Base-by-base conservation (phyloP, 64 coral and sea anemone genomes). In the Montipora efflorescens region DNA sequence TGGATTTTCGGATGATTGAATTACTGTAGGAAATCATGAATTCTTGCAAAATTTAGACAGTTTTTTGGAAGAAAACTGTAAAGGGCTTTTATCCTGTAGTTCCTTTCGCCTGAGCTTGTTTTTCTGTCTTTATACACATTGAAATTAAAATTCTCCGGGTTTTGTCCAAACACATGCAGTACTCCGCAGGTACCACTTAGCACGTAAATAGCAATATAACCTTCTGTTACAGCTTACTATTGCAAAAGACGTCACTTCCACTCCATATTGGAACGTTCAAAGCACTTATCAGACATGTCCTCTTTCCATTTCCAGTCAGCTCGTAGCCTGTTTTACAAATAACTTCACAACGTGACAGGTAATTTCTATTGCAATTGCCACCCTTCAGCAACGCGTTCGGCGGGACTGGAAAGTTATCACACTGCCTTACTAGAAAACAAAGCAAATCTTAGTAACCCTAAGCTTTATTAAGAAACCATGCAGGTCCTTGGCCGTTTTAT, bases 281-380 rank as follows among this genome's bases (percentile, higher is more conserved):
- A 16, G 48, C 43, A 82, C 90, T 75, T 7, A 97, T 64, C 8
- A 69, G 68, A 14, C 95, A 97, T 1, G 78, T 88, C 59, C 95
- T 76, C 15, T 48, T 82, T 47, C 95, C 95, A 28, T 89, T 84
- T 0, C 58, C 78, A 6, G 68, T 89, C 59, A 97, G 89, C 16
- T 97, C 95, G 25, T 89, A 97, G 8, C 95, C 95, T 51, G 94
- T 90, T 46, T 97, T n/a, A 44, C 95, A 97, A 51, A 84, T 80
- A 77, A 97, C 51, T 59, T 94, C 89, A 67, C 95, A 97, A 28
- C 61, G 84, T 48, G 88, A 88, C 16, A 79, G 77, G 59, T 97
- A 97, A 7, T 94, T 88, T 64, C 28, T 78, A 25, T 87, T 93
- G 25, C 95, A 97, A 1, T 25, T 83, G 3, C 89, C 95, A 11